A percentile compares a stretch with the other conserved stretches of the same genome.
Evolutionary conservation across 1,140 invertebrate genomes (phyloP).

Genomic region (Pogonomyrmex barbatus): DNA sequence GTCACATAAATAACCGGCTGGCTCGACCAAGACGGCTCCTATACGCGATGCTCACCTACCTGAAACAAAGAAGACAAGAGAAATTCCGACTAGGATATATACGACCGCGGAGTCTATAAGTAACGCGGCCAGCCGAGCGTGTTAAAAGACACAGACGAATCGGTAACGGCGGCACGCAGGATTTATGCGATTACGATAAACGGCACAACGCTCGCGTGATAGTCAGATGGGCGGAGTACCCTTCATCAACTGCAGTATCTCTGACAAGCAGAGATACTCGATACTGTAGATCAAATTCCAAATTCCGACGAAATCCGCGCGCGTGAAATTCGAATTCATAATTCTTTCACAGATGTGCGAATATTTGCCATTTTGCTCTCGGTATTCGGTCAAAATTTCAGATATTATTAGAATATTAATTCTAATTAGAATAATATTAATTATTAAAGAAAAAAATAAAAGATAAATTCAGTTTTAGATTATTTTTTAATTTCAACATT

Average conservation of each 20-base stretch:
- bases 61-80: constrained; percentile 62
- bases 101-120: constrained; percentile 40
- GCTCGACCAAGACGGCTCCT: constrained; percentile 35
- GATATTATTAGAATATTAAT: not conserved
- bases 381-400: not conserved
- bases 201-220: not conserved
- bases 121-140: constrained; percentile 52
- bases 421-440: not conserved
- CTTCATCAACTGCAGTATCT: not conserved
- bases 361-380: not conserved
- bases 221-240: not conserved
- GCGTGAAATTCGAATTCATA: not conserved
- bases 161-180: constrained; percentile 7
- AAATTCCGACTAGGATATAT: constrained; percentile 38
- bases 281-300: constrained; percentile 8
- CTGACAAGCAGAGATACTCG: not conserved
- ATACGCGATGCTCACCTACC: constrained; percentile 66
- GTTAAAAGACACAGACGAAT: constrained; percentile 47
- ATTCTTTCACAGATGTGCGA: not conserved
- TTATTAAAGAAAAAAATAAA: not conserved
- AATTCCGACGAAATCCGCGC: not conserved
- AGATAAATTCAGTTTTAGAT: not conserved
- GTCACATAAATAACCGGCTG: constrained; percentile 62
- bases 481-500: not conserved
- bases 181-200: constrained; percentile 58